These are phyloP conservation scores for Drosophila ambigua DNA, from an alignment of 1,140 invertebrate species.

Conservation along the genomic window DNA sequence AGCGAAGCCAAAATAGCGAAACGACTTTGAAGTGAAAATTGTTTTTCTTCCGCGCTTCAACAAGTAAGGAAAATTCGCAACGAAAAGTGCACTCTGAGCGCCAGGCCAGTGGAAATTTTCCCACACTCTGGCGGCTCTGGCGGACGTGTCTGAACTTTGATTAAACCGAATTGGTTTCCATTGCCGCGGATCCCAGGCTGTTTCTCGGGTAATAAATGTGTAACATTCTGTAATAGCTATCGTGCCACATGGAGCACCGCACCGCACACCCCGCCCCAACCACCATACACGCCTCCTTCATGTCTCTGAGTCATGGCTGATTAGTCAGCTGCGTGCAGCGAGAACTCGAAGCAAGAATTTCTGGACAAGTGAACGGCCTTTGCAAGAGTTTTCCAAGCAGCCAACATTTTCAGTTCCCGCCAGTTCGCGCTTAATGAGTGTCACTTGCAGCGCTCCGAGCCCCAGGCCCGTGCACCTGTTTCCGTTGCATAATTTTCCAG, in stretches of 20 bases:
- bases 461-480: slow-evolving; percentile 51
- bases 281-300: slow-evolving; percentile 3
- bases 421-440: slow-evolving; percentile 55
- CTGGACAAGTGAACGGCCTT: slow-evolving; percentile 35
- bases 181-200: slow-evolving; percentile 10
- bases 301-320: slow-evolving; percentile 66
- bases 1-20: slow-evolving; percentile 28
- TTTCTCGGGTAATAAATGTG: slow-evolving; percentile 52
- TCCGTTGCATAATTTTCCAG: slow-evolving; percentile 65
- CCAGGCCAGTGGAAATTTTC: slow-evolving; percentile 44
- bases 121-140: slow-evolving; percentile 46
- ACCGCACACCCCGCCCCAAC: too few relatives aligned
- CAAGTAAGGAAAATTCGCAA: slow-evolving; percentile 39
- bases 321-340: slow-evolving; percentile 66
- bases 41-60: slow-evolving; percentile 49
- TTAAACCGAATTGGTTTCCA: slow-evolving; percentile 25
- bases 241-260: neutral
- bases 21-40: slow-evolving; percentile 59
- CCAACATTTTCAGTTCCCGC: slow-evolving; percentile 28
- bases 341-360: slow-evolving; percentile 46
- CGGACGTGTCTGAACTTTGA: slow-evolving; percentile 66
- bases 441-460: slow-evolving; percentile 37
- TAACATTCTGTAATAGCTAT: slow-evolving; percentile 56
- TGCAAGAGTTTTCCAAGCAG: slow-evolving; percentile 41
- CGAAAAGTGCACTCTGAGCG: slow-evolving; percentile 14